Evolutionary conservation across 53 echinoderm and acorn worm species (phyloP), one percentile per base, ranked within the genome.

Genomic region (Apostichopus leukothele): DNA sequence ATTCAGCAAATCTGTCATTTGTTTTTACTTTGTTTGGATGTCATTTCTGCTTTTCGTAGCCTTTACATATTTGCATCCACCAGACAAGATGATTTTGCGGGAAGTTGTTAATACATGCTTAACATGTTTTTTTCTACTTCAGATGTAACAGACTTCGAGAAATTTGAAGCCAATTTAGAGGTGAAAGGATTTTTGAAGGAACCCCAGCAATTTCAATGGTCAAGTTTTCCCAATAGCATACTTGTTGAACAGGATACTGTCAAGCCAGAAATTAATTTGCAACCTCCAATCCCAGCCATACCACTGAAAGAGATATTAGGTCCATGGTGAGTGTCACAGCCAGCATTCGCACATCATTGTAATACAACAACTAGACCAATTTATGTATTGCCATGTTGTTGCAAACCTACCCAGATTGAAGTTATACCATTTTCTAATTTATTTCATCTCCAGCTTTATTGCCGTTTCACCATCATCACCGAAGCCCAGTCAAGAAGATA

Each of bases 151-250:
- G 79, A 89, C 18, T 66, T 73, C 21, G 16, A 67, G 52, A 79
- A 50, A 18, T 60, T 63, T 90, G 60, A 26, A 39, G 85, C 67
- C 18, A 85, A 73, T 75, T 23, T 90, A 83, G 67, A 84, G 60
- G 60, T 90, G 73, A 53, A 61, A 50, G 90, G 90, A 23, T 84
- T 90, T 50, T 25, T 84, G 6, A 59, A 74, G 51, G 90, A 85
- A 12, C 84, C 90, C 11, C 90, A 84, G 52, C 80, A 91, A 3
- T 91, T 91, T 75, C 76, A 57, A 60, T 91, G 92, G 92, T 84
- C 89, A 10, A 84, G 63, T 52, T 57, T 90, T 75, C 67, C 66
- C 76, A 86, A 7, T 66, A 27, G 52, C 67, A 7, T 51, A 27
- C 18, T 76, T 21, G 55, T 67, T 19, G 20, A 25, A n/a, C 9